A percentile compares a stretch with the other conserved stretches of the same genome.
phyloP scores from a whole-genome alignment of 1,140 invertebrate genomes.

The Hetaerina americana region DNA sequence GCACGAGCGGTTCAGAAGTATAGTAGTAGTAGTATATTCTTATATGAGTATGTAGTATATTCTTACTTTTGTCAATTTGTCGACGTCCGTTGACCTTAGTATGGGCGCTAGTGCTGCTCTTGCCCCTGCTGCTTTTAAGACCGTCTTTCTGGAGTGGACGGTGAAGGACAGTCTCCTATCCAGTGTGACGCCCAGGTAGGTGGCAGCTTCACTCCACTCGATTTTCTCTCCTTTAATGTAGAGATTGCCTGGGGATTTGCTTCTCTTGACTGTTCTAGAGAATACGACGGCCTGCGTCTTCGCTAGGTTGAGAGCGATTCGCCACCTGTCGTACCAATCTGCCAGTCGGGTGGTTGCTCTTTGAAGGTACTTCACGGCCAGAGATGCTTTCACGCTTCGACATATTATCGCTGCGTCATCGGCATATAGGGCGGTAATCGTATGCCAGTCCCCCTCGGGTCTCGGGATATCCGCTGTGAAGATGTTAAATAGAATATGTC shows the following conservation, averaged over 20 bases:
- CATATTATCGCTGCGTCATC: conserved; percentile 16
- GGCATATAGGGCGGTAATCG: conserved; percentile 15
- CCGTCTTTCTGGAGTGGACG: not conserved
- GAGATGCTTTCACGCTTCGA: not conserved
- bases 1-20: too few relatives aligned
- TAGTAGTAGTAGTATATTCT: too few relatives aligned
- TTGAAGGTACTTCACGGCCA: conserved; percentile 14
- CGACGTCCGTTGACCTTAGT: too few relatives aligned
- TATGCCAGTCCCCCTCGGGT: not conserved
- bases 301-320: conserved; percentile 19
- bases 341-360: conserved; percentile 11
- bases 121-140: not conserved
- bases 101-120: not conserved
- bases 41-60: too few relatives aligned
- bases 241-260: not conserved
- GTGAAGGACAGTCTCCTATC: not conserved
- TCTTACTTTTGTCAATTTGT: too few relatives aligned
- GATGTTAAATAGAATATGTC: conserved; percentile 16
- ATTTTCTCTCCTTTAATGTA: not conserved
- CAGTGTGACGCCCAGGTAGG: conserved; percentile 6
- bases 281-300: conserved; percentile 17
- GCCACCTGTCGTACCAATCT: conserved; percentile 19
- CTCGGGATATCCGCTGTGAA: conserved; percentile 17
- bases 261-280: not conserved
- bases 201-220: not conserved